phyloP scores from a whole-genome alignment of 2,888 invertebrate species.

The Brachyptera putata region DNA sequence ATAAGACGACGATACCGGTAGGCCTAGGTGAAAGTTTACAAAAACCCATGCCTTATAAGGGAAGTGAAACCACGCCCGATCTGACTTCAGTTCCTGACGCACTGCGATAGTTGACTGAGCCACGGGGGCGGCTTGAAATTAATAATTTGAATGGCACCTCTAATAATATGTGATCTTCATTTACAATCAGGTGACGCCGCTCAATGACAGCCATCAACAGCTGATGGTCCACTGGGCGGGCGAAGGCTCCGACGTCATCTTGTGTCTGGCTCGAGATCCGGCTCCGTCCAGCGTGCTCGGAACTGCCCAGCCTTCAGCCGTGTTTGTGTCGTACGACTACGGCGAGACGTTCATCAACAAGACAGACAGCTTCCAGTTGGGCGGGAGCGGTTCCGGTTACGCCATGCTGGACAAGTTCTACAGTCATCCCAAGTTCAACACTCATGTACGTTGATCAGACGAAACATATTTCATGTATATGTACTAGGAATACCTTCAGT shows the following conservation, averaged over 20 bases:
- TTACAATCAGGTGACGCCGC: constrained; percentile 66
- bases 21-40: too few species aligned
- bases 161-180: too few species aligned
- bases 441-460: constrained; percentile 76
- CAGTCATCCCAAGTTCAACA: constrained; percentile 74
- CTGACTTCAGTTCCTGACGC: too few species aligned
- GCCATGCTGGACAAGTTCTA: constrained; percentile 79
- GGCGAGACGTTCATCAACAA: constrained; percentile 74
- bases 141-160: too few species aligned
- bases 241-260: constrained; percentile 78
- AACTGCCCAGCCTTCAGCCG: constrained; percentile 55
- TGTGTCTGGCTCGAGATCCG: constrained; percentile 77
- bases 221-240: constrained; percentile 92
- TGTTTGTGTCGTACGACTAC: constrained; percentile 84
- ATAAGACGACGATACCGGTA: too few species aligned
- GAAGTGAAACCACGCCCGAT: too few species aligned
- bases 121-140: too few species aligned
- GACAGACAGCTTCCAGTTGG: constrained; percentile 60
- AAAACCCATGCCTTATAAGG: too few species aligned
- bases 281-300: constrained; percentile 46
- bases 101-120: too few species aligned
- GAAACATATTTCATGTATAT: too few species aligned
- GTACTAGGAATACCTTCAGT: background rate
- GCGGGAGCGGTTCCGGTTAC: constrained; percentile 44
- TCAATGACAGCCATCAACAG: constrained; percentile 84